Percentiles rank a stretch among this genome's conserved stretches.
phyloP scores from a whole-genome alignment of 2,113 vertebrate species.

The Strix uralensis region DNA sequence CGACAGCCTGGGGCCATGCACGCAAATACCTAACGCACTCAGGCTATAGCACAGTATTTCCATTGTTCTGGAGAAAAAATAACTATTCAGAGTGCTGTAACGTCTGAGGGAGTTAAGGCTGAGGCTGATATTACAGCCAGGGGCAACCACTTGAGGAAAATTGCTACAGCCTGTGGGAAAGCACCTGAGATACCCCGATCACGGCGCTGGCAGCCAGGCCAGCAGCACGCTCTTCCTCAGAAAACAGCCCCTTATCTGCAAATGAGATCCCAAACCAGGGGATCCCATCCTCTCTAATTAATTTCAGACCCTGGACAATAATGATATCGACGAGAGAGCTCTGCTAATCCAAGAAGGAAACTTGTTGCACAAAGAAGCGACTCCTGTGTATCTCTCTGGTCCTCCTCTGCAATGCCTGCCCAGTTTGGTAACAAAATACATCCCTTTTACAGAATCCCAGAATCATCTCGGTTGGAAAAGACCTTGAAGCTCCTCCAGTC shows the following conservation, averaged over 20 bases:
- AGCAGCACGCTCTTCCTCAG: background rate
- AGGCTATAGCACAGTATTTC: background rate
- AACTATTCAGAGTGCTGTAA: accelerated
- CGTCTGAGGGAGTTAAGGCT: background rate
- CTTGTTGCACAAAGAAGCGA: background rate
- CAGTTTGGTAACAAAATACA: accelerated
- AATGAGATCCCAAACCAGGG: background rate
- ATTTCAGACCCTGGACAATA: background rate
- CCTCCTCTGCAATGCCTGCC: background rate
- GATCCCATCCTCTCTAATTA: background rate
- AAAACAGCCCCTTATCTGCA: background rate
- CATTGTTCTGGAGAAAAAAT: background rate
- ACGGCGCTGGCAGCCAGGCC: accelerated
- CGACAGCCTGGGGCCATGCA: accelerated
- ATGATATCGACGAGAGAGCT: background rate
- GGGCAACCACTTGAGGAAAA: background rate
- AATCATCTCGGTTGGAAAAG: too few relatives aligned
- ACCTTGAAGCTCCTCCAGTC: too few relatives aligned
- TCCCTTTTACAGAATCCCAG: background rate
- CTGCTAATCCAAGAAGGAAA: background rate
- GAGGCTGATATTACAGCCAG: background rate
- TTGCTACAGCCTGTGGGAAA: background rate
- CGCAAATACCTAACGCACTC: accelerated
- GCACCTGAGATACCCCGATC: background rate
- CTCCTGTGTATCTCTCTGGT: accelerated